Conservation (phyloP, 2,113 vertebrate species). For the Actinemys pallida region DNA sequence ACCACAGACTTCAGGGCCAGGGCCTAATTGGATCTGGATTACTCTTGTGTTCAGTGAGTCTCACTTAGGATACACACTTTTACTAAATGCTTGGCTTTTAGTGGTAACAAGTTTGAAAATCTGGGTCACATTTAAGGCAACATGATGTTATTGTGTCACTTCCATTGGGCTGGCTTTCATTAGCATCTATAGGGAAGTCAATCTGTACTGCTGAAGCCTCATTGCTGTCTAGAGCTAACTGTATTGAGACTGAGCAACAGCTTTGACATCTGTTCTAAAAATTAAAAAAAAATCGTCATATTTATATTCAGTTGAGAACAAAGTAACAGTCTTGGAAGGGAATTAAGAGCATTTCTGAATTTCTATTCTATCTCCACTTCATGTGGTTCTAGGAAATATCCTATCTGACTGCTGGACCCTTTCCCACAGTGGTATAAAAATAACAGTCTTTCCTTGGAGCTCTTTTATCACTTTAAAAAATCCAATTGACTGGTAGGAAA, state of each 20-base stretch:
- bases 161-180: not conserved
- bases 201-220: not conserved
- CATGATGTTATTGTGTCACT: not conserved
- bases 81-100: not conserved
- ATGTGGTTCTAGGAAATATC: not conserved
- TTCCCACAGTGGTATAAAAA: not conserved
- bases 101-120: not conserved
- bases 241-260: not conserved
- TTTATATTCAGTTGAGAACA: not conserved
- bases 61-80: not conserved
- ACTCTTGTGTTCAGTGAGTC: not conserved
- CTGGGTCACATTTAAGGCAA: not conserved
- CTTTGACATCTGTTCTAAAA: not conserved
- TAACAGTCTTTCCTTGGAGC: not conserved
- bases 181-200: not conserved
- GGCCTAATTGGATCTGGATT: not conserved
- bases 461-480: not conserved
- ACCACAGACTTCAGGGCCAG: not conserved
- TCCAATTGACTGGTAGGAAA: not conserved
- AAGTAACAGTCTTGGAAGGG: not conserved
- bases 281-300: not conserved
- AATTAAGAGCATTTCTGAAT: not conserved
- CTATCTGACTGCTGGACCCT: not conserved
- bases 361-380: not conserved
- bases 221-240: not conserved